These are phyloP conservation scores for Epizoanthus rinbou DNA, from an alignment of 92 coral and sea anemone genomes.

Conservation along the genomic window DNA sequence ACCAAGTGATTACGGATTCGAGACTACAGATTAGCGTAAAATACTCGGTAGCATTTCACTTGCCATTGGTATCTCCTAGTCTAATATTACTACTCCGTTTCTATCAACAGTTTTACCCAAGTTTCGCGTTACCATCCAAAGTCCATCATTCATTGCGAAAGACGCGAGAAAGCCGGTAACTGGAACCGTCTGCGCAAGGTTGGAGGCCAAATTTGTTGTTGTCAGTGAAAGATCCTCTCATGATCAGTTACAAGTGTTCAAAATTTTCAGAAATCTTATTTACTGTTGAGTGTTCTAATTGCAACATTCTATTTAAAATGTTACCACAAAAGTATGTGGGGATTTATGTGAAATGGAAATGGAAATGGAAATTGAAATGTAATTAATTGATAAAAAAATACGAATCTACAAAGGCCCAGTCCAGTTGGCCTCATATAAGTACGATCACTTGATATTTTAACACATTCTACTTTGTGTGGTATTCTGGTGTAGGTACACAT, in stretches of 20 bases:
- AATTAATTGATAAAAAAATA: too few species aligned
- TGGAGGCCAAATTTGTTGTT: not conserved
- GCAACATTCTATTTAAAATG: too few species aligned
- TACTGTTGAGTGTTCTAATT: too few species aligned
- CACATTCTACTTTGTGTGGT: not conserved
- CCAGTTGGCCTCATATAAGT: too few species aligned
- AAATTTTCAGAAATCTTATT: too few species aligned
- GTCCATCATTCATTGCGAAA: not conserved
- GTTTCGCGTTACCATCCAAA: conserved; percentile 25
- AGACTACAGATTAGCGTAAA: too few species aligned
- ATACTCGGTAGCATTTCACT: too few species aligned
- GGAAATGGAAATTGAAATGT: too few species aligned
- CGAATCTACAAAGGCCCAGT: too few species aligned
- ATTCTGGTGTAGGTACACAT: not conserved
- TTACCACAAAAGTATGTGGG: not conserved
- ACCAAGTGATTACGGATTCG: too few species aligned
- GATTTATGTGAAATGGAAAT: too few species aligned
- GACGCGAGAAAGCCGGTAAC: not conserved
- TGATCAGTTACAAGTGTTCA: not conserved
- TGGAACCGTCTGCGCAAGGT: conserved; percentile 17
- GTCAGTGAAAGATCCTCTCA: not conserved
- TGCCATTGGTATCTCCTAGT: not conserved
- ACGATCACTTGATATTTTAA: not conserved
- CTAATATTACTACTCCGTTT: too few species aligned
- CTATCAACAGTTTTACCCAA: conserved; percentile 1